A percentile compares a stretch with the other conserved stretches of the same genome.
Evolutionary conservation across 2,797 vertebrate genomes (phyloP).

Genomic region (Bradypodion ventrale): DNA sequence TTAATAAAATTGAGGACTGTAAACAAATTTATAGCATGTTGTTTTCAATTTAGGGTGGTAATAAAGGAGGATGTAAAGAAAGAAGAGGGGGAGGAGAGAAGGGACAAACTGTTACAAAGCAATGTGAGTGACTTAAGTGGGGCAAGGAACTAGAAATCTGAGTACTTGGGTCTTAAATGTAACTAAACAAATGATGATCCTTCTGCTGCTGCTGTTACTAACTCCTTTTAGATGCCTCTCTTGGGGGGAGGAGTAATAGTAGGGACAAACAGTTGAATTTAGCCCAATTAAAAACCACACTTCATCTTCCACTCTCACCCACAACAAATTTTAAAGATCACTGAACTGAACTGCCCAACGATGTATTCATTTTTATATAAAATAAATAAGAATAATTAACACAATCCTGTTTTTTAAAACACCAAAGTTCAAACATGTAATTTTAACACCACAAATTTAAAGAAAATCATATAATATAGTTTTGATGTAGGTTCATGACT

Average conservation of each 20-base stretch:
- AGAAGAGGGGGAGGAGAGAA: neutral
- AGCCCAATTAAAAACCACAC: neutral
- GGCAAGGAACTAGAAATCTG: neutral
- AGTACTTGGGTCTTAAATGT: neutral
- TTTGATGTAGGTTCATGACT: neutral
- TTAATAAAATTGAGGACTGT: conserved; percentile 67
- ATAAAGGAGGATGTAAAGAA: conserved; percentile 4
- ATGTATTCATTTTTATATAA: too few relatives aligned
- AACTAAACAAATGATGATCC: neutral
- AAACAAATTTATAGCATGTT: conserved; percentile 63
- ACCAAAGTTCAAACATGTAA: conserved; percentile 39
- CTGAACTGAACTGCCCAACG: neutral
- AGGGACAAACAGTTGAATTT: neutral
- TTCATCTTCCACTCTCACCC: neutral
- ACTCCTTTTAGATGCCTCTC: neutral
- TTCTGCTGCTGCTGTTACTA: conserved; percentile 20
- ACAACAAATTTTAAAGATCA: neutral
- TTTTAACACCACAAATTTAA: conserved; percentile 37
- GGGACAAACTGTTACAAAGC: too few relatives aligned
- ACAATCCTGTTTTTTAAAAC: neutral
- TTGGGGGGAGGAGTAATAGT: neutral
- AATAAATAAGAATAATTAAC: too few relatives aligned
- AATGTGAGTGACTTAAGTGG: accelerated
- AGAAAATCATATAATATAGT: neutral
- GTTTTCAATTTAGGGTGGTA: conserved; percentile 47